A percentile compares a stretch with the other conserved stretches of the same genome.
These are phyloP conservation scores for Ricordea florida DNA, from an alignment of 92 coral and sea anemone species.

Conservation along the genomic window DNA sequence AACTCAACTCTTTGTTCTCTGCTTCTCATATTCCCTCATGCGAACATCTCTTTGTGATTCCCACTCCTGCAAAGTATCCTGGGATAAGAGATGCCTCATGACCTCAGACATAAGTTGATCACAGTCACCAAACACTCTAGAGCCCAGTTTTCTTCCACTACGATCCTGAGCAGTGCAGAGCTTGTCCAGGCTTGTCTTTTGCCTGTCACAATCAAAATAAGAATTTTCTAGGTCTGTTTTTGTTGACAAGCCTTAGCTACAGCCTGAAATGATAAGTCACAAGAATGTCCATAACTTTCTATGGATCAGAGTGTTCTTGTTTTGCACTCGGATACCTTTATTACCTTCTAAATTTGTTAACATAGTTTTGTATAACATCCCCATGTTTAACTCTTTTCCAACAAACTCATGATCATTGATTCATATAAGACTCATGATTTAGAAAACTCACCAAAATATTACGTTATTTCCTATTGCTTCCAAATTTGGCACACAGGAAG, in stretches of 20 bases:
- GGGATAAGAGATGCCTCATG: slow-evolving; percentile 22
- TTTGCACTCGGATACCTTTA: too few relatives aligned
- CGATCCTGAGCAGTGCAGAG: slow-evolving; percentile 8
- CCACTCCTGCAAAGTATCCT: slow-evolving; percentile 12
- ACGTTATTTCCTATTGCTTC: too few relatives aligned
- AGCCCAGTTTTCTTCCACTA: slow-evolving; percentile 10
- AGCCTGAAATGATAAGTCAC: not conserved
- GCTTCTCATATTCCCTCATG: slow-evolving; percentile 1
- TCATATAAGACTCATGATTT: too few relatives aligned
- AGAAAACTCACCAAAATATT: too few relatives aligned
- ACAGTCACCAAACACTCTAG: slow-evolving; percentile 57
- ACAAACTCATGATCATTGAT: too few relatives aligned
- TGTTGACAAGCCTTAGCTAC: not conserved
- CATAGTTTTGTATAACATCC: too few relatives aligned
- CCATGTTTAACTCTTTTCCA: too few relatives aligned
- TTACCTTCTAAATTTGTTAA: too few relatives aligned
- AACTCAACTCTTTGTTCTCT: slow-evolving; percentile 6
- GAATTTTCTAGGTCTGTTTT: not conserved
- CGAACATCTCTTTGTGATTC: not conserved
- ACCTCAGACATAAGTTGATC: slow-evolving; percentile 18
- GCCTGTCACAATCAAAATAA: not conserved
- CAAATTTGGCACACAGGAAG: too few relatives aligned
- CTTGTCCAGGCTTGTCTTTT: slow-evolving; percentile 49
- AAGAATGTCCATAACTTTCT: not conserved
- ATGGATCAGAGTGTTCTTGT: too few relatives aligned